Percentiles rank a stretch among this genome's conserved stretches.
These are phyloP conservation scores for Scopus umbretta DNA, from an alignment of 2,113 vertebrate species.

Conservation along the genomic window DNA sequence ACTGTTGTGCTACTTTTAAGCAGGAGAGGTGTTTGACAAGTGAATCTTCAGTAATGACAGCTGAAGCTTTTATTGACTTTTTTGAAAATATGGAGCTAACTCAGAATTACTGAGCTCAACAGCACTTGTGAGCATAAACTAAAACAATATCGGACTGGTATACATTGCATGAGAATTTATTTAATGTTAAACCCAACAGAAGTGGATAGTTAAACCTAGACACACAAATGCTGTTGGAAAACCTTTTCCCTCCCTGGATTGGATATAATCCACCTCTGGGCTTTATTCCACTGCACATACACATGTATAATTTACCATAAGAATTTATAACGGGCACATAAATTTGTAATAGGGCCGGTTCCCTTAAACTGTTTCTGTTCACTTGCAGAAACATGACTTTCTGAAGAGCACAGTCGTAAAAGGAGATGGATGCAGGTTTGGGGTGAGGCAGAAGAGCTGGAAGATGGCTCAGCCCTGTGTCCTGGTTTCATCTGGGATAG, in stretches of 20 bases:
- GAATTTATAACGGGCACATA: background rate
- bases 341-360: background rate
- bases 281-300: background rate
- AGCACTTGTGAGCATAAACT: background rate
- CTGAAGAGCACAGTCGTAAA: background rate
- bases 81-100: background rate
- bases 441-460: background rate
- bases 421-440: background rate
- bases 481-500: too few relatives aligned
- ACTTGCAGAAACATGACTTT: background rate
- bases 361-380: background rate
- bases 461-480: background rate
- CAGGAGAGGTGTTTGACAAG: constrained; percentile 14
- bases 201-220: background rate
- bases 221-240: background rate
- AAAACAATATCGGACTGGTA: background rate
- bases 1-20: constrained; percentile 1
- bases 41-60: constrained; percentile 7
- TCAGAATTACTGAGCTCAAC: background rate
- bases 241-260: background rate
- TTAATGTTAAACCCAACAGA: background rate
- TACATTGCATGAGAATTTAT: background rate
- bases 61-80: background rate
- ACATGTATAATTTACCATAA: background rate
- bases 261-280: background rate